phyloP scores from a whole-genome alignment of 2,888 invertebrate species.

The Scaptomyza caliginosa region DNA sequence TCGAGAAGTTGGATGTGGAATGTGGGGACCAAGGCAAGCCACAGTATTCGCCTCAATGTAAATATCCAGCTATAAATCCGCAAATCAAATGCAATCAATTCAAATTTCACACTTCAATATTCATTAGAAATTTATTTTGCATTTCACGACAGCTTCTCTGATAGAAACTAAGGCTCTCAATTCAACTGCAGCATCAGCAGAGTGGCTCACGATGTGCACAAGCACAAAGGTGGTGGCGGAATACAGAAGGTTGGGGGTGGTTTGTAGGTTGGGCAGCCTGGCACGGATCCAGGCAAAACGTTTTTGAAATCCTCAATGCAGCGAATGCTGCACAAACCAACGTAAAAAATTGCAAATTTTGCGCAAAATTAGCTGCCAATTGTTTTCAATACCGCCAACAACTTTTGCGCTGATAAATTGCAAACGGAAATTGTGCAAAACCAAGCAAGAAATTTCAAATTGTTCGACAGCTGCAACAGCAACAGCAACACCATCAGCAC shows the following conservation, averaged over 20 bases:
- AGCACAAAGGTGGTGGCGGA: conserved; percentile 2
- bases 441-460: conserved; percentile 69
- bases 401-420: conserved; percentile 60
- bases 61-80: conserved; percentile 68
- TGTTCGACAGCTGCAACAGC: conserved; percentile 49
- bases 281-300: conserved; percentile 44
- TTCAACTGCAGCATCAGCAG: conserved; percentile 18
- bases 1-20: neutral
- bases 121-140: conserved; percentile 76
- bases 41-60: conserved; percentile 47
- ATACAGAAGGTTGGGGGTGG: neutral
- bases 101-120: conserved; percentile 78
- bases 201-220: conserved; percentile 9
- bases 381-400: conserved; percentile 70
- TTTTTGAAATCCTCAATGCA: conserved; percentile 39
- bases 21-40: conserved; percentile 9
- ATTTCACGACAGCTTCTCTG: conserved; percentile 55
- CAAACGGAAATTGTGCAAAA: conserved; percentile 68
- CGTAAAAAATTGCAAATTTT: conserved; percentile 67
- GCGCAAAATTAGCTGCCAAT: conserved; percentile 77
- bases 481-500: conserved; percentile 30
- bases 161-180: conserved; percentile 28
- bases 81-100: conserved; percentile 77
- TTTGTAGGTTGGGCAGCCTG: conserved; percentile 10
- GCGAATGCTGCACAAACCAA: conserved; percentile 23